A percentile compares a stretch with the other conserved stretches of the same genome.
Conservation (phyloP, 2,797 vertebrate genomes). For the Pristis pectinata region DNA sequence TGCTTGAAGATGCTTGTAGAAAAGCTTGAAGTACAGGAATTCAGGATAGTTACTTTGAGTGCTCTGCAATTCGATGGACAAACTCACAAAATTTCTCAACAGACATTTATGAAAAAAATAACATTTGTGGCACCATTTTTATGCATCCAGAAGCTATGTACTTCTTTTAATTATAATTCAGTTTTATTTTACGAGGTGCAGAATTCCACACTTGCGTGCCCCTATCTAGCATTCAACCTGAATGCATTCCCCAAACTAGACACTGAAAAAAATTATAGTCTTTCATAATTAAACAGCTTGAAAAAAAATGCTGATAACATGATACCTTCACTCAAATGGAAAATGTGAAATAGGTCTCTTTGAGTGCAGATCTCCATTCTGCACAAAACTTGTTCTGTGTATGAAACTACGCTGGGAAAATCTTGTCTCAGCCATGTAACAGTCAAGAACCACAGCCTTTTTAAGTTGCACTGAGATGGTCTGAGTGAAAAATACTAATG, state of each 20-base stretch:
- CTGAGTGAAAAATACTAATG: neutral
- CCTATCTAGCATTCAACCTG: neutral
- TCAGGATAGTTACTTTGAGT: neutral
- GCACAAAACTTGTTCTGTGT: neutral
- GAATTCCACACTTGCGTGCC: neutral
- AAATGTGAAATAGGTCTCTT: neutral
- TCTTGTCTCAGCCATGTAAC: neutral
- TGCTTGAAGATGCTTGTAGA: too few relatives aligned
- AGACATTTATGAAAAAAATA: neutral
- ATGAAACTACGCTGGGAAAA: neutral
- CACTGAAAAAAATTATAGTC: too few relatives aligned
- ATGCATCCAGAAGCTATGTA: neutral
- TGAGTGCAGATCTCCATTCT: neutral
- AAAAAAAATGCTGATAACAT: neutral
- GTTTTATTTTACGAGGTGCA: neutral
- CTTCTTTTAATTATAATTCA: neutral
- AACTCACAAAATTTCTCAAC: neutral
- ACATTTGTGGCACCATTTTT: neutral
- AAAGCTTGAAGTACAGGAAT: too few relatives aligned
- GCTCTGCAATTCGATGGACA: neutral
- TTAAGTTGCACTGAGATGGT: neutral
- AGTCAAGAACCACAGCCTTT: conserved; percentile 28
- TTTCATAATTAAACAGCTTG: neutral
- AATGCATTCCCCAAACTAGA: neutral
- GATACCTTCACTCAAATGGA: neutral